These are phyloP conservation scores for Alexandromys fortis DNA, from an alignment of 2,113 vertebrate genomes.

Conservation along the genomic window DNA sequence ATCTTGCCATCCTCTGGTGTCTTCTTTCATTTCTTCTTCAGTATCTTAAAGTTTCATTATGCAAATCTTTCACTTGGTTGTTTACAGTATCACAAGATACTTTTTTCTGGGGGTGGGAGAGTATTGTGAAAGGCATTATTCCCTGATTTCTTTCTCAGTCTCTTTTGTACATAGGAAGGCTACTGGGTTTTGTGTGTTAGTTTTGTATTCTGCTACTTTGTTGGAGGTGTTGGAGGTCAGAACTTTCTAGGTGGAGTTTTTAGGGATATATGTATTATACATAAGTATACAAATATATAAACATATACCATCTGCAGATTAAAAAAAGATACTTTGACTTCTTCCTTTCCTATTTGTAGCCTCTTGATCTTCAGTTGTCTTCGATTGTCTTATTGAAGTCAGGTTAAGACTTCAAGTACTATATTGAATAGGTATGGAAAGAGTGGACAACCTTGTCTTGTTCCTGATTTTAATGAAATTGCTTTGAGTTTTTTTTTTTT, in stretches of 20 bases:
- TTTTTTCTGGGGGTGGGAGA: background rate
- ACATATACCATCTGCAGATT: background rate
- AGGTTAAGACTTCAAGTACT: background rate
- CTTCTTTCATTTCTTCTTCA: background rate
- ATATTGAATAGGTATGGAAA: background rate
- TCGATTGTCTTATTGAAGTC: background rate
- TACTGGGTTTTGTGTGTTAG: background rate
- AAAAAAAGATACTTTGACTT: background rate
- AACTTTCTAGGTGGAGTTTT: background rate
- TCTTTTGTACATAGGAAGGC: background rate
- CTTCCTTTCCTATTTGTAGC: background rate
- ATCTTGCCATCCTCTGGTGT: background rate
- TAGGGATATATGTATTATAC: no score
- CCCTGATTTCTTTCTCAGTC: background rate
- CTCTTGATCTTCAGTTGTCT: background rate
- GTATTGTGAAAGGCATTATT: background rate
- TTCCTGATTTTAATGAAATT: background rate
- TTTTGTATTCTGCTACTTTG: background rate
- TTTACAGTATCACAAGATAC: background rate
- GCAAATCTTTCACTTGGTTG: background rate
- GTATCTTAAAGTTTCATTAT: background rate
- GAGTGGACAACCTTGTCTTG: background rate
- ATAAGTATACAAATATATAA: no score
- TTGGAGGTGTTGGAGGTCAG: background rate
- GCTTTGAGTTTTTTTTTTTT: no score